phyloP scores from a whole-genome alignment of 1,140 invertebrate genomes.

The Leptopilina clavipes region DNA sequence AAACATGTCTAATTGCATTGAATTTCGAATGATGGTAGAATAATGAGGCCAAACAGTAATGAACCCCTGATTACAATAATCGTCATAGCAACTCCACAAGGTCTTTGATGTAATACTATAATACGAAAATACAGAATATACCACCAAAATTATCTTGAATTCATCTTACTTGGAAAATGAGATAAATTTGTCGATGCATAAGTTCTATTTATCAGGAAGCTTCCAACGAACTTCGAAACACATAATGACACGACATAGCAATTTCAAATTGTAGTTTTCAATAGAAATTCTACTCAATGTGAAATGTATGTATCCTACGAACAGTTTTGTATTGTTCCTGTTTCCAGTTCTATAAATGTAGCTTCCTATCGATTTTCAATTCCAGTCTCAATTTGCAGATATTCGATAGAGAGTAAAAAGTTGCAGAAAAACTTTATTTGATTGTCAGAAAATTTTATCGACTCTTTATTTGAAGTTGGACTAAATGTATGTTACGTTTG shows the following conservation, averaged over 20 bases:
- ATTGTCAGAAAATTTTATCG: too few species aligned
- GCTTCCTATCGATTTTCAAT: conserved; percentile 10
- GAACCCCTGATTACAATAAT: neutral
- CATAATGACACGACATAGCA: neutral
- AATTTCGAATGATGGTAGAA: neutral
- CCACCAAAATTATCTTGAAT: neutral
- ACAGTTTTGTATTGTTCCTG: conserved; percentile 1
- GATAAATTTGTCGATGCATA: neutral
- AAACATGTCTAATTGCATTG: too few species aligned
- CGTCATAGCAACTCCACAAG: neutral
- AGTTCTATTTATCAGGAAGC: neutral
- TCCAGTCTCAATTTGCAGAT: neutral
- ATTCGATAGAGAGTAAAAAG: neutral
- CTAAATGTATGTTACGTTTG: too few species aligned
- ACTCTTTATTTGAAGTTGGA: too few species aligned
- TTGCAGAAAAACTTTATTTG: too few species aligned
- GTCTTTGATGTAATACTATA: neutral
- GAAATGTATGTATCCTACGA: neutral
- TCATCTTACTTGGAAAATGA: neutral
- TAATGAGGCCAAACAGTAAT: too few species aligned
- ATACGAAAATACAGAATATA: neutral
- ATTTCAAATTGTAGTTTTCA: conserved; percentile 8
- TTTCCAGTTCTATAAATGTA: neutral
- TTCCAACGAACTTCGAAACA: neutral
- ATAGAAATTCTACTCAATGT: neutral